Conservation (phyloP, 2,797 vertebrate species). For the Peromyscus melanophrys region DNA sequence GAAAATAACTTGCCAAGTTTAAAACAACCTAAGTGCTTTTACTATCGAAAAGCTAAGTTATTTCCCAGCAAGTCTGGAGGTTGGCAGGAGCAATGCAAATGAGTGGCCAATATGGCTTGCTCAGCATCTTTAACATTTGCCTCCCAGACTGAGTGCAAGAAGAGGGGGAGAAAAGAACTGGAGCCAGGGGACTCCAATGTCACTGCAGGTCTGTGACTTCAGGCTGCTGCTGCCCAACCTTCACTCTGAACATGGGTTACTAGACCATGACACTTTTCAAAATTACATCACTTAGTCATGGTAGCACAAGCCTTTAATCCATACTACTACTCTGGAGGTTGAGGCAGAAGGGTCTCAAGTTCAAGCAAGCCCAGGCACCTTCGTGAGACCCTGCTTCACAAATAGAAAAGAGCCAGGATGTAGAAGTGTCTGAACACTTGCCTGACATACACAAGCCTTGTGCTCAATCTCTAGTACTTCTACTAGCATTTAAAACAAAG, state of each 20-base stretch:
- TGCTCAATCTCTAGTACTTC: background rate
- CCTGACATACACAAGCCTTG: background rate
- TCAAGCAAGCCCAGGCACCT: background rate
- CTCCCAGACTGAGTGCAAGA: slow-evolving; percentile 10
- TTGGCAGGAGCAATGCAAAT: background rate
- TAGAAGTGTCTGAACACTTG: background rate
- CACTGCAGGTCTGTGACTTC: background rate
- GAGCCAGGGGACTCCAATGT: background rate
- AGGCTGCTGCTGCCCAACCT: background rate
- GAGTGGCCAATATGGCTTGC: background rate
- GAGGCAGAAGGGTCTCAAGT: background rate
- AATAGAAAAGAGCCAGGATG: background rate
- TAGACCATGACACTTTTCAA: background rate
- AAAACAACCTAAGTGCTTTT: background rate
- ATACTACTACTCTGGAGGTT: background rate
- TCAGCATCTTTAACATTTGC: slow-evolving; percentile 2
- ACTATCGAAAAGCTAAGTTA: background rate
- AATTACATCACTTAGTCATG: background rate
- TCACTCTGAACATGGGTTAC: slow-evolving; percentile 23
- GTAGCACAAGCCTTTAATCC: background rate
- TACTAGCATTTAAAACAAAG: slow-evolving; percentile 53
- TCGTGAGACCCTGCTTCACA: background rate
- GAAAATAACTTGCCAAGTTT: background rate
- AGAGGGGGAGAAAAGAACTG: background rate
- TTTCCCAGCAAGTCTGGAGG: background rate